Percentiles rank a stretch among this genome's conserved stretches.
phyloP scores from a whole-genome alignment of 2,888 invertebrate genomes.

The Hylaea fasciaria region DNA sequence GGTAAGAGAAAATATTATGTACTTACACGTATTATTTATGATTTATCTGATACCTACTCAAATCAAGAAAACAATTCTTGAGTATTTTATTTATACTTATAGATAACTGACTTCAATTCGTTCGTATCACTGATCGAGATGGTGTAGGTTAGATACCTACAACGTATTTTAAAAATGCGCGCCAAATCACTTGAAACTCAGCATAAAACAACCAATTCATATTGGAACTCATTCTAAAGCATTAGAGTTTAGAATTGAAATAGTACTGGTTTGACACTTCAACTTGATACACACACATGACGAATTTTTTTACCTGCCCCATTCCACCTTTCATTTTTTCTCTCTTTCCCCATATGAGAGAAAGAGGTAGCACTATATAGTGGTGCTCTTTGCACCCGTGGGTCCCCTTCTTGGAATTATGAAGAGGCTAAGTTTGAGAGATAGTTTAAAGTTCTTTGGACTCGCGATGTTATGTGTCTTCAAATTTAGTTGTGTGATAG shows the following conservation, averaged over 20 bases:
- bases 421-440: constrained; percentile 55
- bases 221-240: constrained; percentile 15
- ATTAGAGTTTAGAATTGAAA: constrained; percentile 44
- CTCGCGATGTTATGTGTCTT: constrained; percentile 44
- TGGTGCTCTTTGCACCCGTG: constrained; percentile 55
- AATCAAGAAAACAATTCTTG: no score
- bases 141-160: constrained; percentile 26
- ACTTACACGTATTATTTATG: not conserved
- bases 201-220: constrained; percentile 24
- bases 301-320: constrained; percentile 52
- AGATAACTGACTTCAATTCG: no score
- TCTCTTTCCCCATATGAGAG: constrained; percentile 42
- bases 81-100: no score
- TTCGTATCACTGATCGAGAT: constrained; percentile 51
- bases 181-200: constrained; percentile 37
- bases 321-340: constrained; percentile 42
- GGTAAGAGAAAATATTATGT: constrained; percentile 58
- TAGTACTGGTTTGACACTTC: constrained; percentile 32
- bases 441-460: constrained; percentile 36
- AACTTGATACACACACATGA: constrained; percentile 46
- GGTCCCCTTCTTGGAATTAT: constrained; percentile 57
- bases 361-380: constrained; percentile 44
- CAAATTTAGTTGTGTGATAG: constrained; percentile 61
- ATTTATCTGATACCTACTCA: no score
- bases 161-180: constrained; percentile 56